phyloP scores from a whole-genome alignment of 2,797 vertebrate genomes.

The Spondyliosoma cantharus region DNA sequence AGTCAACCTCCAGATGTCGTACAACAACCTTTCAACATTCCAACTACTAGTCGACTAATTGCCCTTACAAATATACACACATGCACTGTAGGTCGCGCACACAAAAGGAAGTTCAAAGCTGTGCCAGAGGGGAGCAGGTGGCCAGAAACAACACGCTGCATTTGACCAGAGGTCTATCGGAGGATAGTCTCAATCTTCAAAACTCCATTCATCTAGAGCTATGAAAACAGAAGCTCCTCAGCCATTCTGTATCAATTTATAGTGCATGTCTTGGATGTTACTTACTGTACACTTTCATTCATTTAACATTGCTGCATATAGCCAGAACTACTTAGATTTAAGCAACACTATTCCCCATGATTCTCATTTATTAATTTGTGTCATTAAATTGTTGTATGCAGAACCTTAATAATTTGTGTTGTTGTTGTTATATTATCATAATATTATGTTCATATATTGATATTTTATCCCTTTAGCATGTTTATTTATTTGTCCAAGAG shows the following conservation, averaged over 20 bases:
- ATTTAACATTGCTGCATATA: neutral
- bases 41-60: conserved; percentile 58
- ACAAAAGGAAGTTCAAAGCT: conserved; percentile 63
- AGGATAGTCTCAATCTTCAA: conserved; percentile 26
- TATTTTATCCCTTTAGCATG: neutral
- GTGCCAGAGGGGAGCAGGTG: conserved; percentile 71
- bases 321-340: neutral
- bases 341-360: neutral
- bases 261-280: neutral
- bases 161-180: conserved; percentile 29
- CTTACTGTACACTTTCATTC: neutral
- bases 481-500: neutral
- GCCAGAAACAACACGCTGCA: conserved; percentile 62
- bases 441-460: neutral
- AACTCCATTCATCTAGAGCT: conserved; percentile 30
- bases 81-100: conserved; percentile 23
- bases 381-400: neutral
- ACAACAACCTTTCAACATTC: conserved; percentile 69
- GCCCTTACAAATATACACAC: conserved; percentile 64
- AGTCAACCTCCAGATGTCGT: conserved; percentile 76
- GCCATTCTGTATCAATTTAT: neutral
- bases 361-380: neutral
- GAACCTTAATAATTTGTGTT: neutral
- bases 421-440: neutral
- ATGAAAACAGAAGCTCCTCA: conserved; percentile 30